These are phyloP conservation scores for Melanotaenia duboulayi DNA, from an alignment of 2,113 vertebrate genomes.

Conservation along the genomic window DNA sequence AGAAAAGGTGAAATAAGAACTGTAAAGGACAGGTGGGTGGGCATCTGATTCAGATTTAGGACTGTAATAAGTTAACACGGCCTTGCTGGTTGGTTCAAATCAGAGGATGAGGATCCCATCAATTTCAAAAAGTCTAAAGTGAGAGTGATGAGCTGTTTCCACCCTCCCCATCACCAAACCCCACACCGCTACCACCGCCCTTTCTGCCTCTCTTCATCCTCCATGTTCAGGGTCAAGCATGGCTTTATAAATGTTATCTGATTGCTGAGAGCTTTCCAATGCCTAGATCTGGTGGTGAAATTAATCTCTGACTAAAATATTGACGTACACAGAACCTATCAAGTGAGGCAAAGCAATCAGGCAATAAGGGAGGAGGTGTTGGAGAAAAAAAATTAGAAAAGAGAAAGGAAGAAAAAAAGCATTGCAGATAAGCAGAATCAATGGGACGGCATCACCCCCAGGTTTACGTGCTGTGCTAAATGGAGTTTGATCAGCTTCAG, in stretches of 20 bases:
- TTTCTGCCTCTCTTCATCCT: conserved; percentile 55
- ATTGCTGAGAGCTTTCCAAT: conserved; percentile 72
- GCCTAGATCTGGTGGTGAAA: conserved; percentile 70
- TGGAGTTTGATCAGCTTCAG: conserved; percentile 30
- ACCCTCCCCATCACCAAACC: background rate
- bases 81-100: conserved; percentile 41
- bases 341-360: conserved; percentile 69
- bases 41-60: conserved; percentile 9
- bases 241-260: conserved; percentile 79
- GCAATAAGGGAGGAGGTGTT: conserved; percentile 56
- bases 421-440: conserved; percentile 73
- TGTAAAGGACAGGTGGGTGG: background rate
- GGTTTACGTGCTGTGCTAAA: conserved; percentile 23
- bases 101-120: conserved; percentile 60
- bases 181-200: background rate
- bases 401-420: conserved; percentile 15
- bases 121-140: conserved; percentile 59
- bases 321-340: conserved; percentile 67
- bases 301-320: conserved; percentile 83
- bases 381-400: background rate
- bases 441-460: conserved; percentile 59
- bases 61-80: conserved; percentile 53
- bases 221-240: conserved; percentile 65
- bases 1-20: conserved; percentile 29
- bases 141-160: conserved; percentile 64